Evolutionary conservation across 2,113 vertebrate species (phyloP).

Genomic region (rat (Rattus norvegicus)): DNA sequence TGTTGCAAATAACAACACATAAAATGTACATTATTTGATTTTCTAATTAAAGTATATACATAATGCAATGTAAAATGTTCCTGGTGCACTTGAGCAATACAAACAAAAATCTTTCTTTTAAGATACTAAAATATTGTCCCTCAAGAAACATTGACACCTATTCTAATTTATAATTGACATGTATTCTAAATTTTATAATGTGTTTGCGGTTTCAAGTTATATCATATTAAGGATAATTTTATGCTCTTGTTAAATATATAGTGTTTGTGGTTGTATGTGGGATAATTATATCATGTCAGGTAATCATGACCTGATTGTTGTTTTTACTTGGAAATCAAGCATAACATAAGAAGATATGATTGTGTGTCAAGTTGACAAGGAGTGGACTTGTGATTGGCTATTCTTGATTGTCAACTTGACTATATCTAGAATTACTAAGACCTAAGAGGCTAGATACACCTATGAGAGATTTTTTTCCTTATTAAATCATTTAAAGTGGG

Average conservation of each 20-base stretch:
- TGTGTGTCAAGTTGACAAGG: not conserved
- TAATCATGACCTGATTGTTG: not conserved
- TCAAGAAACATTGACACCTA: not conserved
- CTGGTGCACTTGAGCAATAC: not conserved
- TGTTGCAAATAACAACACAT: not conserved
- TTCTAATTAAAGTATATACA: not conserved
- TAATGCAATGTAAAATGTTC: not conserved
- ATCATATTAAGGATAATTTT: not conserved
- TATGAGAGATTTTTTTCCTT: not conserved
- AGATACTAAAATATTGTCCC: not conserved
- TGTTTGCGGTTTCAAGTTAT: not conserved
- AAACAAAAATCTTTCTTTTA: not conserved
- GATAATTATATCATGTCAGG: not conserved
- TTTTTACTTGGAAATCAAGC: not conserved
- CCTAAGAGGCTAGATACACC: not conserved
- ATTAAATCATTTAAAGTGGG: not conserved
- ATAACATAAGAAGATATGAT: not conserved
- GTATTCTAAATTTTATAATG: not conserved
- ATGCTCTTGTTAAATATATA: not conserved
- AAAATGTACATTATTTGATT: not conserved
- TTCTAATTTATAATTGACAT: not conserved
- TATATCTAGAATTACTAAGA: not conserved
- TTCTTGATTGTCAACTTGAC: not conserved
- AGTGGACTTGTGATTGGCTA: not conserved
- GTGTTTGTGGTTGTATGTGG: not conserved